Conservation (phyloP, 2,888 invertebrate genomes). For the Proisotoma minuta region DNA sequence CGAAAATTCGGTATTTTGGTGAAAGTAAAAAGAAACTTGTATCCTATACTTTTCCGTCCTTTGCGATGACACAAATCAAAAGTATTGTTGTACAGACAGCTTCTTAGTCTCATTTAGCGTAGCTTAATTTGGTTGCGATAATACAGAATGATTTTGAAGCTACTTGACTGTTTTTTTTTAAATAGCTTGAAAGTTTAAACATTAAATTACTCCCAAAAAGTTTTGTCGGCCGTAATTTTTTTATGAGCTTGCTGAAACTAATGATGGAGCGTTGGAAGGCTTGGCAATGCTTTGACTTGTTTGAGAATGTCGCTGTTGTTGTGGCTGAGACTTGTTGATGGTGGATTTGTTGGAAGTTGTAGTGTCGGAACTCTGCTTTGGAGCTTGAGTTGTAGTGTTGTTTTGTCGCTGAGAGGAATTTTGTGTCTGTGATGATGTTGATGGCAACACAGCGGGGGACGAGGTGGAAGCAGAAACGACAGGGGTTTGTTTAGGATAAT, state of each 20-base stretch:
- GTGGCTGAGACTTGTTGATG: background rate
- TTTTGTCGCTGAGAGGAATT: constrained; percentile 5
- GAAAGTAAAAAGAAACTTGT: too few relatives aligned
- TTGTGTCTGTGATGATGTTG: background rate
- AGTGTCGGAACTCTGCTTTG: background rate
- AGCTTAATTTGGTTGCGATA: too few relatives aligned
- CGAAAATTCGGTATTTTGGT: too few relatives aligned
- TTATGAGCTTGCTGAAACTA: constrained; percentile 4
- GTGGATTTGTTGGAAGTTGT: background rate
- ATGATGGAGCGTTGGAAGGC: background rate
- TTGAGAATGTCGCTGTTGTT: background rate
- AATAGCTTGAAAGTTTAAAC: too few relatives aligned
- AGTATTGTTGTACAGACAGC: too few relatives aligned
- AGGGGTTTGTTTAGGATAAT: background rate
- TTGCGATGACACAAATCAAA: too few relatives aligned
- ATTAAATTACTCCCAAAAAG: too few relatives aligned
- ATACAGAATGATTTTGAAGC: constrained; percentile 12
- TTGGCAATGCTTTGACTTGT: background rate
- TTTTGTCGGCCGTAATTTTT: too few relatives aligned
- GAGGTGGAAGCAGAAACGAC: constrained; percentile 1
- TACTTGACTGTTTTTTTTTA: too few relatives aligned
- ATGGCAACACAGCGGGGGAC: background rate
- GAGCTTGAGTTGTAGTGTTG: too few relatives aligned
- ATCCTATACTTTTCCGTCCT: too few relatives aligned
- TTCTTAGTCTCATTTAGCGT: too few relatives aligned